Base-by-base conservation (phyloP, 2,888 invertebrate genomes). In the Hypomecis punctinalis region DNA sequence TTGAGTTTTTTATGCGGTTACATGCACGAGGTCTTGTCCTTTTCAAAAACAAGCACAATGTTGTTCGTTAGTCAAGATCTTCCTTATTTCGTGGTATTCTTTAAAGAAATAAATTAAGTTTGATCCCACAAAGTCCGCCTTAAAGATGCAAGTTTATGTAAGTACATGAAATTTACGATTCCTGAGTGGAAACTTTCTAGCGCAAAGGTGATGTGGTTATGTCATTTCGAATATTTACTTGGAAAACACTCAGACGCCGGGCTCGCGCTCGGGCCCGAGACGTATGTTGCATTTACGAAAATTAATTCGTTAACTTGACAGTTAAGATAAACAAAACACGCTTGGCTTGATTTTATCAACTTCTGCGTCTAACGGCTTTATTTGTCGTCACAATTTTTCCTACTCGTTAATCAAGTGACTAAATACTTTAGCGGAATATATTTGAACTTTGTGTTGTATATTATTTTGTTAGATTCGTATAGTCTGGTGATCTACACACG, bases 71-170 rank as follows among this genome's bases (percentile, higher is more conserved):
- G 58, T 55, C 64, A 53, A 49, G 61, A 47, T 65, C 71, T 67
- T 66, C 55, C 71, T 69, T 71, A 72, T 75, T 68, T 69, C 59
- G 64, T 60, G 69, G 66, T 40, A 60, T 61, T 64, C 70, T 69
- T 66, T 75, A 66, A 76, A 75, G 81, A 79, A 80, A 85, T 87
- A 88, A 88, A 89, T 90, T 85, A 85, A 79, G 76, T 84, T 83
- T 80, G 82, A 83, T 85, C 82, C 72, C 74, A 84, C 86, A 85
- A 84, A 77, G 79, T 76, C 68, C 67, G 76, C 54, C 76, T 79
- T 87, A 89, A 89, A 89, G 81, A 80, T 77, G 76, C 76, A 76
- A 72, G 76, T 90, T 90, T 88, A 89, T 84, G 84, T 79, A 78
- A 82, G 85, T n/a, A 82, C 86, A 82, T 72, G 71, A 66, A 81